Percentiles rank a stretch among this genome's conserved stretches.
phyloP scores from a whole-genome alignment of 2,888 invertebrate genomes.

The Harmothoe impar region DNA sequence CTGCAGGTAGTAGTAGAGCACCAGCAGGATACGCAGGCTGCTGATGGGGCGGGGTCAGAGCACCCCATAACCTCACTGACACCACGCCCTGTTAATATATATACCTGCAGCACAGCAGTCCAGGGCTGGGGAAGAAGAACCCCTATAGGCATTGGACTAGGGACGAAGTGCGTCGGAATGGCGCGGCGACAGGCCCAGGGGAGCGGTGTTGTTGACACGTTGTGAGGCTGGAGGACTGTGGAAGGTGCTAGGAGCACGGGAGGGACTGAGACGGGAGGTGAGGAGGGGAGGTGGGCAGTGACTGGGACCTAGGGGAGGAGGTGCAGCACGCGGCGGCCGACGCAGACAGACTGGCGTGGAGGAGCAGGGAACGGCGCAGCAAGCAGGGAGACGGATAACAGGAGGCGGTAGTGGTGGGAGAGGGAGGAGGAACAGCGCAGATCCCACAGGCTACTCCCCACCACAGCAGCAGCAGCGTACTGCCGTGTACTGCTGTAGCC shows the following conservation, averaged over 20 bases:
- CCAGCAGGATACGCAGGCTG: too few species aligned
- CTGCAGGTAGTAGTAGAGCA: background rate
- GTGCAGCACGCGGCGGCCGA: background rate
- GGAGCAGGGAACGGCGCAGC: conserved; percentile 11
- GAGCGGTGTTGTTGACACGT: conserved; percentile 23
- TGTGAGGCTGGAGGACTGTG: background rate
- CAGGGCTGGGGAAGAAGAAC: background rate
- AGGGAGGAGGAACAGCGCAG: conserved; percentile 1
- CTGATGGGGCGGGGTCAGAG: too few species aligned
- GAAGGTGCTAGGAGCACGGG: background rate
- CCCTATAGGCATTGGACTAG: background rate
- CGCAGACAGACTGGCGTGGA: background rate
- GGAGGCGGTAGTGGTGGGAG: conserved; percentile 25
- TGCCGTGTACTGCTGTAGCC: too few species aligned
- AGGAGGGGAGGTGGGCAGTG: background rate
- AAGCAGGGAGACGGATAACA: background rate
- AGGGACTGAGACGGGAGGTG: background rate
- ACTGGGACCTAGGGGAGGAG: background rate
- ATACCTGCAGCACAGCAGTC: too few species aligned
- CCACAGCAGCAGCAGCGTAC: too few species aligned
- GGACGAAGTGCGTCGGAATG: background rate
- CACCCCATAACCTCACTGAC: background rate
- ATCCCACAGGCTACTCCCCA: background rate
- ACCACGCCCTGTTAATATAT: background rate
- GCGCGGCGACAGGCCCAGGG: background rate